A percentile compares a stretch with the other conserved stretches of the same genome.
These are phyloP conservation scores for Thalpophila matura DNA, from an alignment of 2,888 invertebrate genomes.

Conservation along the genomic window DNA sequence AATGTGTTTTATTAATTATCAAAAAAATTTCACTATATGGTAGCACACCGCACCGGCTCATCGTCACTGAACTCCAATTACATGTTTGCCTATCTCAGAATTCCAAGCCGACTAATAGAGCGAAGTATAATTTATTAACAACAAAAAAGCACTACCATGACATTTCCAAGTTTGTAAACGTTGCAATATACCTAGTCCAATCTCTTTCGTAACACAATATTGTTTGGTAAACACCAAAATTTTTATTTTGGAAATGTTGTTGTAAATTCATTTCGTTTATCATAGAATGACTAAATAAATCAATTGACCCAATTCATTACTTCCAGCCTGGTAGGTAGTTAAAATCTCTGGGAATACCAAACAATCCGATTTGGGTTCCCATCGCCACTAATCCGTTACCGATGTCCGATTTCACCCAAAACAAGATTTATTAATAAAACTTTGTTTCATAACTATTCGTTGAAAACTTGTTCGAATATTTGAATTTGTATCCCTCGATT, in stretches of 20 bases:
- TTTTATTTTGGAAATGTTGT: slow-evolving; percentile 14
- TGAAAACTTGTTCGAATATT: slow-evolving; percentile 7
- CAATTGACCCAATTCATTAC: slow-evolving; percentile 19
- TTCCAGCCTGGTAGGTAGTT: slow-evolving; percentile 9
- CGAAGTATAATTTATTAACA: background rate
- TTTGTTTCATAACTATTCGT: background rate
- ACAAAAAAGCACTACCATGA: slow-evolving; percentile 10
- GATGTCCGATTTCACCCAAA: slow-evolving; percentile 24
- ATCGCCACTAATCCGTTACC: slow-evolving; percentile 25
- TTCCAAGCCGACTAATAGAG: background rate
- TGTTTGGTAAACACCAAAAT: background rate
- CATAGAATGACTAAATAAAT: slow-evolving; percentile 1
- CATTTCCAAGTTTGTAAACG: slow-evolving; percentile 22
- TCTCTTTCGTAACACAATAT: slow-evolving; percentile 13
- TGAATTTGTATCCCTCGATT: background rate
- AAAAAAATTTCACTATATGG: no score
- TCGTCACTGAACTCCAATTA: no score
- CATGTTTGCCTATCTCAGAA: background rate
- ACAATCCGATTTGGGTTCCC: slow-evolving; percentile 34
- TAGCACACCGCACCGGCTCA: no score
- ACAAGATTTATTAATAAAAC: slow-evolving; percentile 20
- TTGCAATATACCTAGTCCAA: slow-evolving; percentile 6
- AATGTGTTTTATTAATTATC: no score
- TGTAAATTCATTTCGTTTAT: slow-evolving; percentile 21
- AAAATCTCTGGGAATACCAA: slow-evolving; percentile 16